A percentile compares a stretch with the other conserved stretches of the same genome.
Conservation (phyloP, 1,140 invertebrate species). For the Hesperophylax magnus region DNA sequence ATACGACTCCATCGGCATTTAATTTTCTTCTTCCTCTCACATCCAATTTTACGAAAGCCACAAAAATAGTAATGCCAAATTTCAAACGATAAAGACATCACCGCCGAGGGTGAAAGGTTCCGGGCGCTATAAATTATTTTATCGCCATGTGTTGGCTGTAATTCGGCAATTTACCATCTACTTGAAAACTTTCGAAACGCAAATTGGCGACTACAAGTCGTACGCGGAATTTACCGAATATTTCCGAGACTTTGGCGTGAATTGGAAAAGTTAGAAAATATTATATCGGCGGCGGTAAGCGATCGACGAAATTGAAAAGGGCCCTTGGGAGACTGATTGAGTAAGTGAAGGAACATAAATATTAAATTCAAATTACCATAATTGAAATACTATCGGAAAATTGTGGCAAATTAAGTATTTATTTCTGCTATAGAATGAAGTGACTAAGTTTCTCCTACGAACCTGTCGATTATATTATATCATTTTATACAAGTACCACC, state of each 20-base stretch:
- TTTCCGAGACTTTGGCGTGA: slow-evolving; percentile 16
- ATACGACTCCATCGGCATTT: slow-evolving; percentile 23
- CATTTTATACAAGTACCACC: too few relatives aligned
- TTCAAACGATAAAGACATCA: slow-evolving; percentile 47
- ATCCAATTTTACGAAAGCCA: slow-evolving; percentile 43
- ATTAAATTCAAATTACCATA: too few relatives aligned
- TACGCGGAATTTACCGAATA: slow-evolving; percentile 17
- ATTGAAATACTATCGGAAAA: neutral
- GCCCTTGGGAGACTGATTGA: neutral
- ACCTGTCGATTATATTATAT: too few relatives aligned
- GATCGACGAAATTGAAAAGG: slow-evolving; percentile 2
- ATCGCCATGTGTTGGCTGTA: slow-evolving; percentile 32
- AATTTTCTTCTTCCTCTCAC: slow-evolving; percentile 32
- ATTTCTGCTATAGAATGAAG: too few relatives aligned
- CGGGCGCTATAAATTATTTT: neutral
- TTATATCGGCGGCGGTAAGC: neutral
- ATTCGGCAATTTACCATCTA: slow-evolving; percentile 23
- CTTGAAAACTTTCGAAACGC: slow-evolving; percentile 28
- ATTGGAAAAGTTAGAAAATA: slow-evolving; percentile 7
- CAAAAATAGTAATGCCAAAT: slow-evolving; percentile 46
- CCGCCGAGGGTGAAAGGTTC: slow-evolving; percentile 65
- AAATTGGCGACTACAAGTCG: slow-evolving; percentile 14
- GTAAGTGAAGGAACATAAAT: neutral
- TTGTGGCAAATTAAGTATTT: too few relatives aligned
- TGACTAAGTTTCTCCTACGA: too few relatives aligned